Base-by-base conservation (phyloP, 2,888 invertebrate species). In the Cheilosia soror region DNA sequence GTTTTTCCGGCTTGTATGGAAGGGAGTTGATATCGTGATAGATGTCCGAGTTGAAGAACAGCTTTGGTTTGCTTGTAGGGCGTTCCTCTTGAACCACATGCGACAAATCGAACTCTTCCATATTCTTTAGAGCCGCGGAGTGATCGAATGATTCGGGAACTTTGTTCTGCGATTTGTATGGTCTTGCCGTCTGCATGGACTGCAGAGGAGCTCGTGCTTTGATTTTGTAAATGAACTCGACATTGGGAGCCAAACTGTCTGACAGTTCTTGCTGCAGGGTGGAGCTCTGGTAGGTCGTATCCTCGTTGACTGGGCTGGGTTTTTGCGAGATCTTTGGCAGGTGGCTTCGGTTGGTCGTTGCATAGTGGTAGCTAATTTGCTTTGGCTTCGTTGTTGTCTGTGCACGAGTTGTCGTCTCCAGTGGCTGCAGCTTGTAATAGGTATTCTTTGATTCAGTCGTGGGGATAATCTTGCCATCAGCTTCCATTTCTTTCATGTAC, bases 1-100 rank as follows among this genome's bases (percentile, higher is more conserved):
- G 9, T 63, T 91, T 90, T 13, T 91, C 91, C 1, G 89, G 89
- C 73, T 91, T 91, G 65, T 90, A 91, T 0, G 92, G 91, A 71
- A 92, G 69, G 1, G 92, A 90, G 73, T 92, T 92, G 40, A 92
- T 92, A 77, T 92, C 92, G 25, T 91, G 92, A 86, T 92, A 92
- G 47, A 91, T 91, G 44, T 92, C 91, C 0, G 91, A 90, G 71
- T 91, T 92, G 65, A 92, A 92, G 33, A 90, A 92, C 1, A 92
- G 80, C 42, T 91, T 92, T 3, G 89, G 90, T 1, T 90, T 90
- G 62, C 90, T 90, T 11, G 79, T 81, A 55, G 65, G 58, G 2
- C 73, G 83, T 42, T 87, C 82, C 6, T 89, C 89, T 5, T 89
- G 89, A 0, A 91, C 89, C 13, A 90, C 90, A 87, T 92, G 91